phyloP scores from a whole-genome alignment of 2,888 invertebrate species.

The Girardia tigrina region DNA sequence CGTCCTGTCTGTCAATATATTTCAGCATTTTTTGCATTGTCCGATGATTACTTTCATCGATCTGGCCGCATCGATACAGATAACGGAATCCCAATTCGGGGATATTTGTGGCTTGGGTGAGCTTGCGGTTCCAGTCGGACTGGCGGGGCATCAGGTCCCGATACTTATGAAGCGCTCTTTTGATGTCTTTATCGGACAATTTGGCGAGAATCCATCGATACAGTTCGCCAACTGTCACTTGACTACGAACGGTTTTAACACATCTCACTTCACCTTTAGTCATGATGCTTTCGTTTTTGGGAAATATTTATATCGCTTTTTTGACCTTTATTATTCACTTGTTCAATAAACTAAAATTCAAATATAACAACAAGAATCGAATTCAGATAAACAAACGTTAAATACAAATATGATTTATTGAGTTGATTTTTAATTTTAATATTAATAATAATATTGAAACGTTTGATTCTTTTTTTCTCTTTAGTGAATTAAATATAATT shows the following conservation, averaged over 20 bases:
- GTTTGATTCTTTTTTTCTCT: too few species aligned
- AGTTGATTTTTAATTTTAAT: too few species aligned
- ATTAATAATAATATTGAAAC: too few species aligned
- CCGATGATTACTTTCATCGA: slow-evolving; percentile 36
- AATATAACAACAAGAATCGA: too few species aligned
- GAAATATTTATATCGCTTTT: too few species aligned
- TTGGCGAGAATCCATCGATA: slow-evolving; percentile 37
- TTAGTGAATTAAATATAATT: too few species aligned
- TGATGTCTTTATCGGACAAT: slow-evolving; percentile 37
- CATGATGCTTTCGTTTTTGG: too few species aligned
- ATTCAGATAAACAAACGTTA: too few species aligned
- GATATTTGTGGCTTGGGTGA: slow-evolving; percentile 37
- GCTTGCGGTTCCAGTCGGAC: slow-evolving; percentile 37
- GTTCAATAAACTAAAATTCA: too few species aligned
- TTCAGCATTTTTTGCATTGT: slow-evolving; percentile 37
- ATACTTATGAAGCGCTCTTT: slow-evolving; percentile 36
- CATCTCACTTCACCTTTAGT: background rate
- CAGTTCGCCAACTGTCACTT: slow-evolving; percentile 37
- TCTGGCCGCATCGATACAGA: slow-evolving; percentile 38
- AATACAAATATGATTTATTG: too few species aligned
- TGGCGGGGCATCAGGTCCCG: slow-evolving; percentile 35
- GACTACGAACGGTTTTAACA: slow-evolving; percentile 28
- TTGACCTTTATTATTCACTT: too few species aligned
- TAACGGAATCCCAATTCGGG: slow-evolving; percentile 37
- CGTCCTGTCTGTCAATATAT: slow-evolving; percentile 37